Base-by-base conservation (phyloP, 2,113 vertebrate species). In the Hydrolagus affinis region DNA sequence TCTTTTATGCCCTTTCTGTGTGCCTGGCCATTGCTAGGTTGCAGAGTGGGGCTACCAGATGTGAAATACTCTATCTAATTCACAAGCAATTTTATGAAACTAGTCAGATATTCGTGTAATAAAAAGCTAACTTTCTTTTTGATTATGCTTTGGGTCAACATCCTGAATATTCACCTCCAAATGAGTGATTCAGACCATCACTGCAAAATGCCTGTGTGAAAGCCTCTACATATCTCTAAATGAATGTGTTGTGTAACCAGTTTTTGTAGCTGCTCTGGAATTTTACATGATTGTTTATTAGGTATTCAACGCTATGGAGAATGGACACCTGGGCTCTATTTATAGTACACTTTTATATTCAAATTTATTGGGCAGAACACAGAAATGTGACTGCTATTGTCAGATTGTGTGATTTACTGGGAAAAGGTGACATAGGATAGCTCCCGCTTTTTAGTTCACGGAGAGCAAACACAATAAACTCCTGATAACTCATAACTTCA, bases 311-410 rank as follows among this genome's bases (percentile, higher is more conserved):
- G 59, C 78, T 66, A 28, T 25, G 28, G 4, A 83, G 15, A 83
- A 64, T 9, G 60, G n/a, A 32, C 30, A 66, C 12, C 8, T 30
- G 28, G 15, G 59, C 8, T 83, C 62, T 30, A 32, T 83, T 83
- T 66, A 66, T 83, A 83, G 78, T 8, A 83, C 28, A 30, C 17
- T 66, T 83, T 11, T 66, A 62, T 83, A 83, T 68, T 80, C 78
- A 30, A 44, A 44, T 44, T 44, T 44, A 83, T 83, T 68, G 23
- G 32, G 28, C 17, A 68, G 62, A 64, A 62, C 12, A 32, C 1
- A 68, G 62, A 83, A 83, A 11, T 44, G 44, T 44, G 44, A 44
- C 44, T 68, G 25, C 28, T 19, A 8, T 25, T 83, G 78, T 83
- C 60, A 83, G 11, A 32, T 15, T 30, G 30, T 11, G 6, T 8